Base-by-base conservation (phyloP, 92 coral and sea anemone species). In the Scolanthus callimorphus region DNA sequence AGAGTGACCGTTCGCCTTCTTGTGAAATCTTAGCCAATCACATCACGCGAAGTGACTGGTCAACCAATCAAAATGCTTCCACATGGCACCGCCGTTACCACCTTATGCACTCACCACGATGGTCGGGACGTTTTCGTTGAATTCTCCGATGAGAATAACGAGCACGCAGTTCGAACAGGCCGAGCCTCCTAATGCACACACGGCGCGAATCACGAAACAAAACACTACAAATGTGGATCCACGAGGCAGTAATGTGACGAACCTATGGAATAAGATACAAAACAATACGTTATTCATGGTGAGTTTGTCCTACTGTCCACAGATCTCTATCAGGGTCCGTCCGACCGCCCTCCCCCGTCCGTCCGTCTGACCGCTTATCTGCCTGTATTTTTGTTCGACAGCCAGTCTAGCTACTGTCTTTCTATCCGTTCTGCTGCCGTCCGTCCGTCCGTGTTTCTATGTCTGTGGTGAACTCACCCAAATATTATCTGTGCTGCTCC, bases 101-200 rank as follows among this genome's bases (percentile, higher is more conserved):
- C n/a, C n/a, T n/a, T n/a, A n/a, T 34, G 15, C 22, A 66, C 73
- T 54, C 43, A 55, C 74, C 27, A 67, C 57, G 0, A 56, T 59
- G 3, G 29, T 38, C 13, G 63, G 19, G 3, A 67, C 11, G 20
- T 67, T 55, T 12, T 67, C 74, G 41, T 44, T 24, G 25, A 67
- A 67, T 37, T 86, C 86, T 51, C 95, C 96, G 25, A 96, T 96
- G 10, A 92, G 82, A 38, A 80, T 78, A 8, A 92, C 98, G 59
- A 92, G 82, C 29, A 90, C 81, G 0, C 96, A 89, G 1, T 84
- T 78, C 50, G 83, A 85, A 0, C 96, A 79, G 29, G 76, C 79
- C 17, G 98, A 84, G 13, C 96, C 96, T 34, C 98, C 98, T 11
- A 80, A 30, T 0, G 96, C 98, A 67, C 76, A 74, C 27, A 92